A percentile compares a stretch with the other conserved stretches of the same genome.
Evolutionary conservation across 2,888 invertebrate species (phyloP).

Genomic region (Aethes cnicana): DNA sequence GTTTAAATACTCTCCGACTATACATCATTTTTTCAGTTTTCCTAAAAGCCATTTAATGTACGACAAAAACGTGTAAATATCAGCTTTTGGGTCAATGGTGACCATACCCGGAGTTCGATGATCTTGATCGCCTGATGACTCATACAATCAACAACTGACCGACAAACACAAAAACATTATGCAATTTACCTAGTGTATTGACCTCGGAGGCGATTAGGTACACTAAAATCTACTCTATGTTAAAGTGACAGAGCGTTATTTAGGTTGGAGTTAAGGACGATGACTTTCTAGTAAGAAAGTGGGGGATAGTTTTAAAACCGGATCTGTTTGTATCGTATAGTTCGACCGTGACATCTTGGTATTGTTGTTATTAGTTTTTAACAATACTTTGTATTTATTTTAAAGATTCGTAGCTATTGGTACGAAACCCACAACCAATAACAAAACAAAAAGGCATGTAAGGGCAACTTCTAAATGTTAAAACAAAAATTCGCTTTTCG

Average conservation of each 20-base stretch:
- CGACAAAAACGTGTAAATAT: no score
- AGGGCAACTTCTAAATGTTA: no score
- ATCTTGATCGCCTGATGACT: constrained; percentile 19
- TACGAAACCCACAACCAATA: no score
- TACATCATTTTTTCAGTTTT: no score
- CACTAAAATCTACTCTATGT: constrained; percentile 25
- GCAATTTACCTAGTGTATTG: constrained; percentile 39
- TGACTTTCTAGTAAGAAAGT: constrained; percentile 57
- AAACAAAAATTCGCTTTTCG: no score
- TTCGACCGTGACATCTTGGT: constrained; percentile 42
- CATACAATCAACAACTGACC: constrained; percentile 51
- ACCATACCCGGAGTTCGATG: constrained; percentile 18
- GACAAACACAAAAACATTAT: constrained; percentile 63
- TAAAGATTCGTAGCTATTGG: no score
- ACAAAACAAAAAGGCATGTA: no score
- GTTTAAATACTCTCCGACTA: no score
- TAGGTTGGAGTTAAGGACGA: constrained; percentile 30
- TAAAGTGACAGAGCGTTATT: constrained; percentile 19
- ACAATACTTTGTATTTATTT: not conserved
- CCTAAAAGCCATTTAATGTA: no score
- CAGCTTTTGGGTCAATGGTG: constrained; percentile 18
- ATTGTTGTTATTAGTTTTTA: constrained; percentile 33
- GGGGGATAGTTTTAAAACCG: constrained; percentile 52
- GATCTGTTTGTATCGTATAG: constrained; percentile 43
- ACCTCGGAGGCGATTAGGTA: constrained; percentile 6